Base-by-base conservation (phyloP, 2,797 vertebrate species). In the Sternotherus odoratus region DNA sequence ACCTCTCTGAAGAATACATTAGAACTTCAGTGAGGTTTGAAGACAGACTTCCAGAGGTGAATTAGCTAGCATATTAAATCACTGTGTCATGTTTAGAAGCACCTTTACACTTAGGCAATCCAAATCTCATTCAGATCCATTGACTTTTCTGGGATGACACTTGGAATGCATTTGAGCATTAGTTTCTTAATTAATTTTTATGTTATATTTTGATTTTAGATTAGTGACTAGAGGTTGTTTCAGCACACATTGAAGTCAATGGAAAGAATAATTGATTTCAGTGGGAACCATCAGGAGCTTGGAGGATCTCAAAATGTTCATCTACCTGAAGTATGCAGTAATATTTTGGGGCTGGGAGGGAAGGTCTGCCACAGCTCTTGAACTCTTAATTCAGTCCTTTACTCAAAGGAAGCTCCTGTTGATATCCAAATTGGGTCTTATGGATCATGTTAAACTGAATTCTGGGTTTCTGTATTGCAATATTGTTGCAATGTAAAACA, bases 401-500 rank as follows among this genome's bases (percentile, higher is more conserved):
- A 49, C 15, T 28, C 69, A 48, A 28, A 50, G 53, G 48, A 5
- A 66, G 5, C n/a, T 24, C 26, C 12, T 82, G 43, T 88, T 82
- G 83, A 56, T 74, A 33, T 2, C 7, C 43, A 54, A 80, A 79
- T 33, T 54, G 51, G 43, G 56, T 49, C 24, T 91, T 0, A 0
- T 9, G 12, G 1, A 51, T 28, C 43, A 78, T 51, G 83, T 78
- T 49, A 57, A 83, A 17, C 43, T 92, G 57, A 63, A 82, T 92
- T 79, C 53, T 85, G 30, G 49, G 33, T 60, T 79, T 17, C 33
- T 79, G 12, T 72, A 63, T 50, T 82, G 12, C 6, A 15, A 51
- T 57, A 89, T 95, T 87, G 72, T 82, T 86, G 86, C 69, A 95
- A 56, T 90, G 93, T 88, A 92, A 91, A 96, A 90, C 48, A 87